A percentile compares a stretch with the other conserved stretches of the same genome.
Conservation (phyloP, 2,797 vertebrate species). For the Myotis pilosus region DNA sequence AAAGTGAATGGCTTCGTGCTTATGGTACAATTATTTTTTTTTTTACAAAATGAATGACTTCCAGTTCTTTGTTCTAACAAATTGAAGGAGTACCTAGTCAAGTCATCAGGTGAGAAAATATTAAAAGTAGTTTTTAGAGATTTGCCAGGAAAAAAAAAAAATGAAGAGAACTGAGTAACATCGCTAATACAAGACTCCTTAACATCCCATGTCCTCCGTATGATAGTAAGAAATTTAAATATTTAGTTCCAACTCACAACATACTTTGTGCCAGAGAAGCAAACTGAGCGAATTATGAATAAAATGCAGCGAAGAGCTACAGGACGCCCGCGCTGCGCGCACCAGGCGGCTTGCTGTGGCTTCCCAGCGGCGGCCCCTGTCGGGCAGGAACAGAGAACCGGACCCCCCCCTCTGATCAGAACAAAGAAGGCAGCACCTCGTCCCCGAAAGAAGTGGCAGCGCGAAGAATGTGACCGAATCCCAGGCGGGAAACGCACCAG, state of each 20-base stretch:
- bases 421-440: background rate
- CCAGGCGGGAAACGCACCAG: background rate
- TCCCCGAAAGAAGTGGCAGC: background rate
- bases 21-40: background rate
- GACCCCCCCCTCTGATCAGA: background rate
- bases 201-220: background rate
- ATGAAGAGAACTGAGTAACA: background rate
- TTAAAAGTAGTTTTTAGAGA: background rate
- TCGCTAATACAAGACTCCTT: background rate
- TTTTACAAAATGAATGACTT: background rate
- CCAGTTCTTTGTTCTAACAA: background rate
- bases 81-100: background rate
- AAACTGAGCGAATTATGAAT: background rate
- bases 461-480: background rate
- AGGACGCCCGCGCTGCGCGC: background rate
- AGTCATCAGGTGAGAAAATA: background rate
- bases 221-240: background rate
- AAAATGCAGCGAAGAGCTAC: background rate
- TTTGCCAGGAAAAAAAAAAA: background rate
- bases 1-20: background rate
- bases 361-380: background rate
- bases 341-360: background rate
- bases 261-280: background rate
- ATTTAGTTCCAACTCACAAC: background rate
- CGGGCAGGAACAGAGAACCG: background rate